phyloP scores from a whole-genome alignment of 2,888 invertebrate species.

The Drosophila diplacantha region DNA sequence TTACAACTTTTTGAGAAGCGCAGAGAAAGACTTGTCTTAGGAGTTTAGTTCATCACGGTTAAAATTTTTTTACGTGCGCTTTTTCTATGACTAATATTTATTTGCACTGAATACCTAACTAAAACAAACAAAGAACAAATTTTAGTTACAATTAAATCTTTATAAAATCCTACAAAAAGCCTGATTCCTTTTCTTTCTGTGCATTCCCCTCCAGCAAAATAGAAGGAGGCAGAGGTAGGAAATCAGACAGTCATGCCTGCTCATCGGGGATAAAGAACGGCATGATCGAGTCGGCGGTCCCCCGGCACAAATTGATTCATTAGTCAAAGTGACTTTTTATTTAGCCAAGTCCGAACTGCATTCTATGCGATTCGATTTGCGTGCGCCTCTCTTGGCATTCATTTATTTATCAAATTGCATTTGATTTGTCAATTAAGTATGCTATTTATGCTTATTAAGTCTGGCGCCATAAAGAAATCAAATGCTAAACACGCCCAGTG shows the following conservation, averaged over 20 bases:
- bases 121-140: background rate
- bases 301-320: constrained; percentile 71
- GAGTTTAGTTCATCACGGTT: background rate
- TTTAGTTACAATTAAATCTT: background rate
- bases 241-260: constrained; percentile 39
- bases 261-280: constrained; percentile 47
- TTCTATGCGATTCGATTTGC: constrained; percentile 34
- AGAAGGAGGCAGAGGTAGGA: background rate
- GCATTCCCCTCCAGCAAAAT: constrained; percentile 1
- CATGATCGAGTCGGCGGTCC: constrained; percentile 54
- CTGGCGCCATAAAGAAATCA: constrained; percentile 40
- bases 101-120: too few relatives aligned
- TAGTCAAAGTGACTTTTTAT: constrained; percentile 74
- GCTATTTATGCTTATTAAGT: constrained; percentile 69
- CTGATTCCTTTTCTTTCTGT: background rate
- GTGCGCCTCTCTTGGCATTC: constrained; percentile 19
- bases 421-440: constrained; percentile 72
- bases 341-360: constrained; percentile 46
- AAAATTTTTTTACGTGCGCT: background rate
- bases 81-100: too few relatives aligned
- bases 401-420: constrained; percentile 68
- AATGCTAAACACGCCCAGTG: constrained; percentile 62
- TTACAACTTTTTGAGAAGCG: background rate
- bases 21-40: too few relatives aligned
- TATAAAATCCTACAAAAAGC: background rate